Conservation (phyloP, 1,140 invertebrate genomes). For the Eupeodes corollae region DNA sequence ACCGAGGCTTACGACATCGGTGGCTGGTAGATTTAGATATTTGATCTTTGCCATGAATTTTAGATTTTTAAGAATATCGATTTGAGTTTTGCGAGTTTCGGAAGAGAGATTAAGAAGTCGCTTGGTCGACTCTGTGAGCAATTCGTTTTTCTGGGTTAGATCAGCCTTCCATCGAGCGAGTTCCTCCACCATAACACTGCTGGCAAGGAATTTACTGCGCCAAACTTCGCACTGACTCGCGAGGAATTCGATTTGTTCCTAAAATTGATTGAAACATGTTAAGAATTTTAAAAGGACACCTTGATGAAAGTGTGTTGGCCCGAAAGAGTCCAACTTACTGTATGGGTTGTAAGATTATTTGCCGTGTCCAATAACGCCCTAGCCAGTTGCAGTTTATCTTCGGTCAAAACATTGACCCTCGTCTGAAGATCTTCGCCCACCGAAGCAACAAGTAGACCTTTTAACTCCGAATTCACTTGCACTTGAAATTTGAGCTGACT, state of each 20-base stretch:
- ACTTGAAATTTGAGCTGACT: constrained; percentile 60
- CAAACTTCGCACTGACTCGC: constrained; percentile 90
- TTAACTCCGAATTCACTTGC: constrained; percentile 84
- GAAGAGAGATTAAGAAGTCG: constrained; percentile 61
- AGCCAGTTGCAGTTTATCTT: constrained; percentile 81
- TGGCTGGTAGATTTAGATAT: constrained; percentile 28
- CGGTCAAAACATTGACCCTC: constrained; percentile 74
- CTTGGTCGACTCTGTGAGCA: constrained; percentile 62
- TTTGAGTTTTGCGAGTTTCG: constrained; percentile 54
- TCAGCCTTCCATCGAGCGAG: constrained; percentile 72
- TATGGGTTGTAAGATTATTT: constrained; percentile 71
- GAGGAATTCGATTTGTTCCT: constrained; percentile 82
- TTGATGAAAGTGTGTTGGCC: too few relatives aligned
- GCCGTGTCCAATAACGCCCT: constrained; percentile 73
- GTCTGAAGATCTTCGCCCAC: constrained; percentile 87
- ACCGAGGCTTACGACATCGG: constrained; percentile 38
- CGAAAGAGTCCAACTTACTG: too few relatives aligned
- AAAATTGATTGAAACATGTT: constrained; percentile 3
- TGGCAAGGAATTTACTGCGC: constrained; percentile 89
- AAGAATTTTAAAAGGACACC: too few relatives aligned
- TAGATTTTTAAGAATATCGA: constrained; percentile 57
- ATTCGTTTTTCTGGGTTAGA: constrained; percentile 60
- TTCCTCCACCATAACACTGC: constrained; percentile 85
- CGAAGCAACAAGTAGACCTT: constrained; percentile 83
- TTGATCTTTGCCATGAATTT: constrained; percentile 32